Conservation (phyloP, 2,797 vertebrate species). For the Champsocephalus esox region DNA sequence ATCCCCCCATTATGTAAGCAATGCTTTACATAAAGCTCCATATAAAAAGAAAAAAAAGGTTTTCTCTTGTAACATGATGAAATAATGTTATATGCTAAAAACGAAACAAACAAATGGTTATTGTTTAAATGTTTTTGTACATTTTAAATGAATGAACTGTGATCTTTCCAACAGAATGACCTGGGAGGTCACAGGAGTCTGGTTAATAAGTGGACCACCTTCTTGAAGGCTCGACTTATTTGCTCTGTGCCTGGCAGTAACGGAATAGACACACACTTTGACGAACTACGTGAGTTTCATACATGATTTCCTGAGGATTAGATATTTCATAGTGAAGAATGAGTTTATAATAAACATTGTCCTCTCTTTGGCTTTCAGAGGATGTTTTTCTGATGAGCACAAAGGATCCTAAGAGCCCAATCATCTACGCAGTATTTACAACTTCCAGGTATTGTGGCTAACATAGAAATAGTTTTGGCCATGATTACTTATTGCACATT, state of each 20-base stretch:
- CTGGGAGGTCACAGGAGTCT: conserved; percentile 97
- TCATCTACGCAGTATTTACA: conserved; percentile 96
- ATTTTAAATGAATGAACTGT: conserved; percentile 9
- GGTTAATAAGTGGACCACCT: conserved; percentile 99
- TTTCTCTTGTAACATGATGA: neutral
- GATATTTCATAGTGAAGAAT: neutral
- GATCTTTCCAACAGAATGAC: conserved; percentile 89
- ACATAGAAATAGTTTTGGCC: neutral
- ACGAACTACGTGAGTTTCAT: conserved; percentile 92
- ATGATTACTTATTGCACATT: neutral
- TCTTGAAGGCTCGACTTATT: conserved; percentile 95
- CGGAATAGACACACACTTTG: conserved; percentile 98
- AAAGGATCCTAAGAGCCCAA: conserved; percentile 97
- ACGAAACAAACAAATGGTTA: no score
- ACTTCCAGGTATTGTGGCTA: conserved; percentile 91
- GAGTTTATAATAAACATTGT: neutral
- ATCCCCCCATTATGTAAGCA: neutral
- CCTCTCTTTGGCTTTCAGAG: conserved; percentile 68
- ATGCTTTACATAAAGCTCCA: conserved; percentile 2
- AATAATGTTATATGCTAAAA: neutral
- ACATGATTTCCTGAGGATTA: neutral
- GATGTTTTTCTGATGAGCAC: conserved; percentile 94
- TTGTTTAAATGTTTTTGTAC: neutral
- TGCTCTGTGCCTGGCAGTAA: conserved; percentile 96
- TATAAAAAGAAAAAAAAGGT: neutral